A percentile compares a stretch with the other conserved stretches of the same genome.
Conservation (phyloP, 2,797 vertebrate species). For the Hipposideros larvatus region DNA sequence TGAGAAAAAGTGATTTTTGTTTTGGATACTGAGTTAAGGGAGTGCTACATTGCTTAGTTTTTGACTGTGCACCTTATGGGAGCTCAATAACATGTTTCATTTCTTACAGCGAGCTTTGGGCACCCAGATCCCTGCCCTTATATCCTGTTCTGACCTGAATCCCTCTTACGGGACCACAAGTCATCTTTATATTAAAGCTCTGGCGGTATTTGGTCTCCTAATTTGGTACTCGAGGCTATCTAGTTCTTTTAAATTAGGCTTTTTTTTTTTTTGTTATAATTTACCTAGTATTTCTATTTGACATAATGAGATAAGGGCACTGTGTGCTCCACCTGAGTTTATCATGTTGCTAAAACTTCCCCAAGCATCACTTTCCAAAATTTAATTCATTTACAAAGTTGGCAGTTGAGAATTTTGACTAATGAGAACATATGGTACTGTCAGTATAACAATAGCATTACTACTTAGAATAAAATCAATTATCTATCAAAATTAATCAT, state of each 20-base stretch:
- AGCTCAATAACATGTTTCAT: neutral
- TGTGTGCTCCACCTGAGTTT: neutral
- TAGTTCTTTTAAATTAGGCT: neutral
- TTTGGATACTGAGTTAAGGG: neutral
- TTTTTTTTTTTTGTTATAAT: conserved; percentile 7
- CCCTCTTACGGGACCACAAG: neutral
- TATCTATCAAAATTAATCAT: conserved; percentile 69
- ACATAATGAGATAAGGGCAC: neutral
- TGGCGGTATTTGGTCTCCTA: neutral
- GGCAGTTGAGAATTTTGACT: conserved; percentile 61
- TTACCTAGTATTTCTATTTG: neutral
- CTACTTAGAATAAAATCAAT: conserved; percentile 67
- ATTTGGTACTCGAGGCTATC: neutral
- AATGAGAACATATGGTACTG: conserved; percentile 73
- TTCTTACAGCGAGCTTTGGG: neutral
- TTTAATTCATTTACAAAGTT: neutral
- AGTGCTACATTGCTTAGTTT: neutral
- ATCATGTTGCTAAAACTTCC: conserved; percentile 52
- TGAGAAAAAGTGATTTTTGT: neutral
- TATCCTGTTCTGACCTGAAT: neutral
- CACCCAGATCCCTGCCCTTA: neutral
- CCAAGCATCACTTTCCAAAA: conserved; percentile 26
- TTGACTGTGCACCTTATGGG: neutral
- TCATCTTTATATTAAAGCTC: neutral
- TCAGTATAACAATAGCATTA: conserved; percentile 40